phyloP scores from a whole-genome alignment of 1,140 invertebrate species.

The Penaeus chinensis region DNA sequence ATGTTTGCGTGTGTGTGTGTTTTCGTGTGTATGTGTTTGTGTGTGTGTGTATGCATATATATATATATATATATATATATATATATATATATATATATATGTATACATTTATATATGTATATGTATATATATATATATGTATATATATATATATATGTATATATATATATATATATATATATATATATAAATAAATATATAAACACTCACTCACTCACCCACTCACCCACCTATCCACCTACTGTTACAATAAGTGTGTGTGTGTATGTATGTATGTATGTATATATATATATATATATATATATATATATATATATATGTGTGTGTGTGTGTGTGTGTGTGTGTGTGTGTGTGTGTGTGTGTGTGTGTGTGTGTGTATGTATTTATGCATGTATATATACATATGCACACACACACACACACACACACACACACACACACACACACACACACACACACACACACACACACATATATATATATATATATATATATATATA shows the following conservation, averaged over 20 bases:
- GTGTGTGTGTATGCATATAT: no score
- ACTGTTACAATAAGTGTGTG: not conserved
- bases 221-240: no score
- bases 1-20: no score
- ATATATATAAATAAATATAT: not conserved
- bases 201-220: no score
- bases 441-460: not conserved
- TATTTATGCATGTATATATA: conserved; percentile 25
- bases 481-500: not conserved
- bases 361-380: conserved; percentile 10
- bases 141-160: no score
- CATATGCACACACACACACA: not conserved
- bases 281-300: not conserved
- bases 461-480: not conserved
- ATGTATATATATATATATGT: no score
- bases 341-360: conserved; percentile 3
- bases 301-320: conserved; percentile 11
- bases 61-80: no score
- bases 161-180: no score
- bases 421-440: not conserved
- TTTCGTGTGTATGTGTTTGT: no score
- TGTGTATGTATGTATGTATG: conserved; percentile 2
- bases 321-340: conserved; percentile 3
- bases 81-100: no score
- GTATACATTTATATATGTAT: no score